phyloP scores from a whole-genome alignment of 2,113 vertebrate species.

The Eulemur rufifrons region DNA sequence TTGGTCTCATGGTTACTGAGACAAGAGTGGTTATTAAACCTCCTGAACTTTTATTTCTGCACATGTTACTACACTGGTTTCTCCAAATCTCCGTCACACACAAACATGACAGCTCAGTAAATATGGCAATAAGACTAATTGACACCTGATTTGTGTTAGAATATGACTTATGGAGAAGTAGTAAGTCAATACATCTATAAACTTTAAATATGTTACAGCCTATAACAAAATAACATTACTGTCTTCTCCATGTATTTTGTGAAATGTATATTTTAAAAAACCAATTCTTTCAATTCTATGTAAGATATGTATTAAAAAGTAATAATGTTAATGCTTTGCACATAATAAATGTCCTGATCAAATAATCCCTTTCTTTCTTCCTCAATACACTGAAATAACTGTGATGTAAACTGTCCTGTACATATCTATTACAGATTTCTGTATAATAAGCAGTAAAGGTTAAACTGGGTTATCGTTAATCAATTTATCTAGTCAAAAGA shows the following conservation, averaged over 20 bases:
- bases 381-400: not conserved
- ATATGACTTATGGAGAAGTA: not conserved
- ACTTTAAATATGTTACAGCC: not conserved
- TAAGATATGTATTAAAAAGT: not conserved
- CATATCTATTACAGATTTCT: not conserved
- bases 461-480: not conserved
- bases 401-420: not conserved
- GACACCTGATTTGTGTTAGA: not conserved
- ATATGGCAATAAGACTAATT: not conserved
- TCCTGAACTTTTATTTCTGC: not conserved
- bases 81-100: not conserved
- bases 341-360: not conserved
- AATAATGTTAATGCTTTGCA: not conserved
- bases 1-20: not conserved
- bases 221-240: not conserved
- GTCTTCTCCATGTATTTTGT: not conserved
- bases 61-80: not conserved
- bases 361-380: not conserved
- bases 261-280: not conserved
- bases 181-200: not conserved
- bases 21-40: not conserved
- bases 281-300: not conserved
- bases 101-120: not conserved
- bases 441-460: not conserved
- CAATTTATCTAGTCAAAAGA: not conserved